A percentile compares a stretch with the other conserved stretches of the same genome.
phyloP scores from a whole-genome alignment of 2,113 vertebrate species.

The Artemisiospiza belli region DNA sequence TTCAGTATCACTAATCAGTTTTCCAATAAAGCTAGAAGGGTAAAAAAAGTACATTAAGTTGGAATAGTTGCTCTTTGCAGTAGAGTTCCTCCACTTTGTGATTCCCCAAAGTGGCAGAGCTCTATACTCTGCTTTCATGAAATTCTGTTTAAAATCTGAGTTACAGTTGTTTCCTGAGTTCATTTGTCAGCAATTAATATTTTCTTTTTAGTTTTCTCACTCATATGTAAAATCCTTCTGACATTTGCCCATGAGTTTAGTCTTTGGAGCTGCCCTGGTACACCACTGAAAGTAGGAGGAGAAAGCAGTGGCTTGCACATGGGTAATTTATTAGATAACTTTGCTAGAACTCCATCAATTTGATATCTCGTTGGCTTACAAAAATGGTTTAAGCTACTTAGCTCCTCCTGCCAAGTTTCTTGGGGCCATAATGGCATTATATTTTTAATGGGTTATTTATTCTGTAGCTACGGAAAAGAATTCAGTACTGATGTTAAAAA shows the following conservation, averaged over 20 bases:
- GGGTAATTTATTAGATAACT: conserved; percentile 5
- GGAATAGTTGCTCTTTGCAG: background rate
- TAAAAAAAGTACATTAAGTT: background rate
- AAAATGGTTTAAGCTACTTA: conserved; percentile 1
- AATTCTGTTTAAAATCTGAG: background rate
- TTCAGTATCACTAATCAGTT: background rate
- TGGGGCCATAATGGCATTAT: background rate
- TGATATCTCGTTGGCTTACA: background rate
- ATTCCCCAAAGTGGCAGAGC: background rate
- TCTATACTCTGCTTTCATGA: background rate
- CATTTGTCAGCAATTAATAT: background rate
- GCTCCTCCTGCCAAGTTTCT: background rate
- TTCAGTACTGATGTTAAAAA: background rate
- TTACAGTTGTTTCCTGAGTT: background rate
- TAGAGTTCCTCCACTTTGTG: background rate
- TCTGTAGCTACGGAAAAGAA: background rate
- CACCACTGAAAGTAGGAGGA: background rate
- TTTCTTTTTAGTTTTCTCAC: background rate
- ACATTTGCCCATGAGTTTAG: background rate
- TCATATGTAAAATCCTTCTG: background rate
- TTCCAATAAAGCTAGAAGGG: background rate
- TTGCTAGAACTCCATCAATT: background rate
- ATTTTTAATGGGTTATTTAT: background rate
- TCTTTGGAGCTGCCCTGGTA: background rate
- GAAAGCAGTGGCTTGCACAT: background rate